Base-by-base conservation (phyloP, 2,888 invertebrate species). In the Drosophila percnosoma region DNA sequence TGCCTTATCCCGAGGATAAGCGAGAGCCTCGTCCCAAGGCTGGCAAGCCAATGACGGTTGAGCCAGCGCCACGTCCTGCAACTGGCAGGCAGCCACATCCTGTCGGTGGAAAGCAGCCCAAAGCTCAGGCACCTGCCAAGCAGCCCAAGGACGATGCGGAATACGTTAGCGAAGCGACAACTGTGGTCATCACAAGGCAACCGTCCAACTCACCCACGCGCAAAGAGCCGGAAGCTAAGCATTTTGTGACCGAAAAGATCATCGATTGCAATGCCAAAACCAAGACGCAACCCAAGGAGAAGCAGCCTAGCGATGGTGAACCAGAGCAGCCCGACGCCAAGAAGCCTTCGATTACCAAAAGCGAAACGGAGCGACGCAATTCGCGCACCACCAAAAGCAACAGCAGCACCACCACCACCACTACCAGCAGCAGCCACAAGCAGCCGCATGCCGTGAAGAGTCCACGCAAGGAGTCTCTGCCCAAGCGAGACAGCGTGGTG, bases 171-270 rank as follows among this genome's bases (percentile, higher is more conserved):
- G 78, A 90, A 42, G 54, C 78, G 60, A 78, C 77, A 13, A 83
- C 84, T 13, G 73, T 89, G 33, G 55, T 78, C 13, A 71, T 78
- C 21, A 75, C 75, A 11, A 82, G 69, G 29, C 73, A 67, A 15
- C 54, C 76, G 15, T 65, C 74, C 4, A 73, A 72, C 4, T 74
- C 79, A 3, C 78, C 81, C 21, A 76, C 81, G 5, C 72, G 67
- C 15, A 75, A 59, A 33, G 70, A 75, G 15, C 36, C 69, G 1
- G 84, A 81, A 24, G 61, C 78, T 0, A 78, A 62, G 4, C 74
- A 75, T 33, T 90, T 71, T 57, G 70, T 90, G 0, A 78, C 89
- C 21, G 89, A 91, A 36, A 91, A 84, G 59, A 70, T 82, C 4
- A 88, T 86, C 15, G 78, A 78, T 45, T 90, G 82, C 63, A 78